Percentiles rank a stretch among this genome's conserved stretches.
Conservation (phyloP, 2,113 vertebrate genomes). For the Dolichotis patagonum region DNA sequence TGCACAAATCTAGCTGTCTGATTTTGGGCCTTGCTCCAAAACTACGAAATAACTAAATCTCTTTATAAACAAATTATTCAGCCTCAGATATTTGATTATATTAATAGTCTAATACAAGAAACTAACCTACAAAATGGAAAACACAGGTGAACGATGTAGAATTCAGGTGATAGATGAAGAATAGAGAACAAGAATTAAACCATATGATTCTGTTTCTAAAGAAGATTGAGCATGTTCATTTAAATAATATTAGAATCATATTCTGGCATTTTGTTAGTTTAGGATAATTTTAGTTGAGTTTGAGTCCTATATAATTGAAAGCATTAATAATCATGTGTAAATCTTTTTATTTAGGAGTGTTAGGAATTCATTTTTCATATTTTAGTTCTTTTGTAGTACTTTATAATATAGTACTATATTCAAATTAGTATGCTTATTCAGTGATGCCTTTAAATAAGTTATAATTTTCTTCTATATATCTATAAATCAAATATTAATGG, state of each 20-base stretch:
- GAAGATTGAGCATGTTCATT: neutral
- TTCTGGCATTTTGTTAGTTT: neutral
- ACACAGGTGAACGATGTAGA: neutral
- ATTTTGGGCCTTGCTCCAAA: no score
- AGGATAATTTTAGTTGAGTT: neutral
- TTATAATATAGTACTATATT: neutral
- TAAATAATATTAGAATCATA: neutral
- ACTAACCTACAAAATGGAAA: neutral
- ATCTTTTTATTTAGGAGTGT: neutral
- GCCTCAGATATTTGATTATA: neutral
- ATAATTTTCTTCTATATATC: neutral
- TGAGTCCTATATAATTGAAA: neutral
- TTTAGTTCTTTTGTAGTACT: neutral
- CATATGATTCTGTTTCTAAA: neutral
- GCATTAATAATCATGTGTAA: neutral
- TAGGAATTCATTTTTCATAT: neutral
- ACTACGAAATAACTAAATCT: neutral
- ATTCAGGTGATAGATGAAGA: neutral
- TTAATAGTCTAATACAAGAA: neutral
- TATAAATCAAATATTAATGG: neutral
- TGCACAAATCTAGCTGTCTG: no score
- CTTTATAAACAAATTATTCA: no score
- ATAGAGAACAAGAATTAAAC: neutral
- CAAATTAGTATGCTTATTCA: neutral
- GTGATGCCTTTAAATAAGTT: neutral